These are phyloP conservation scores for Gymnoscopelus braueri DNA, from an alignment of 2,797 vertebrate species.

Conservation along the genomic window DNA sequence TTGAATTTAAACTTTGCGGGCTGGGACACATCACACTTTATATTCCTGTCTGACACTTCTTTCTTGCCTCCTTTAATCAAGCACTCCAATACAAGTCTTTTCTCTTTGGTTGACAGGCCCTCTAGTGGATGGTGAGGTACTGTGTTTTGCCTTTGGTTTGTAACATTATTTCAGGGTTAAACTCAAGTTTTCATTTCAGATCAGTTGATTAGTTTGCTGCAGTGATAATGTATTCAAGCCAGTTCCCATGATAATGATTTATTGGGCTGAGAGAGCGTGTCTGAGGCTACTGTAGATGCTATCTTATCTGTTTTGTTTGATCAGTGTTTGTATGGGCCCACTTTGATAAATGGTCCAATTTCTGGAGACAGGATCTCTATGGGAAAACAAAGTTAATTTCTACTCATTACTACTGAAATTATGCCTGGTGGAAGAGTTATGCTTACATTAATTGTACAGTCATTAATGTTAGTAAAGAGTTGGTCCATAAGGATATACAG, in stretches of 20 bases:
- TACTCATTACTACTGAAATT: slow-evolving; percentile 17
- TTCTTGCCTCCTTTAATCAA: not conserved
- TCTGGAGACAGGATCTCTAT: slow-evolving; percentile 28
- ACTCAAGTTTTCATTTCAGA: slow-evolving; percentile 22
- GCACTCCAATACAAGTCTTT: not conserved
- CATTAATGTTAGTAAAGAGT: slow-evolving; percentile 12
- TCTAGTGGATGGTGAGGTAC: slow-evolving; percentile 44
- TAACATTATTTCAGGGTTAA: not conserved
- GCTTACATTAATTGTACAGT: slow-evolving; percentile 15
- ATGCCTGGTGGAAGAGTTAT: slow-evolving; percentile 9
- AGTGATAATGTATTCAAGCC: slow-evolving; percentile 22
- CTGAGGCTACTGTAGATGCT: slow-evolving; percentile 29
- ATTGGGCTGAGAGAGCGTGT: slow-evolving; percentile 5
- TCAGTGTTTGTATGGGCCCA: slow-evolving; percentile 19
- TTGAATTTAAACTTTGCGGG: not conserved
- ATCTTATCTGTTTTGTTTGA: slow-evolving; percentile 58
- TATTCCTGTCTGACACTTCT: not conserved
- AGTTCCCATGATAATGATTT: not conserved
- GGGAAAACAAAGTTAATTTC: slow-evolving; percentile 28
- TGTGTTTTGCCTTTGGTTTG: not conserved
- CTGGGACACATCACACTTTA: not conserved
- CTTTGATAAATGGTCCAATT: slow-evolving; percentile 38
- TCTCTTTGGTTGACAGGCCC: slow-evolving; percentile 40
- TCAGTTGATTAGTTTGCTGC: slow-evolving; percentile 24
- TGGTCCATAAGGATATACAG: slow-evolving; percentile 20